Evolutionary conservation across 2,113 vertebrate species (phyloP).

Genomic region (Spilogale gracilis): DNA sequence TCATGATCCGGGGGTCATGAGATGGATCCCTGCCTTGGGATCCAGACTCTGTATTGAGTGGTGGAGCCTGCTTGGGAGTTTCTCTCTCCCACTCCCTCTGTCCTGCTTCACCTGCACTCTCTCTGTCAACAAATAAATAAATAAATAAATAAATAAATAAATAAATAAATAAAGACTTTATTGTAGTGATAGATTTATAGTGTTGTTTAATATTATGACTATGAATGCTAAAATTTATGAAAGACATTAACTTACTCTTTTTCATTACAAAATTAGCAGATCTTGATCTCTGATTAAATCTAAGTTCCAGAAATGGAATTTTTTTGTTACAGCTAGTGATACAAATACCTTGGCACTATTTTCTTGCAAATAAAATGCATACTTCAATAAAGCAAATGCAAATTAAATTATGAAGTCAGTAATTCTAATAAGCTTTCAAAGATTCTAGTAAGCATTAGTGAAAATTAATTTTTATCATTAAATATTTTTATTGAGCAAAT

Average conservation of each 20-base stretch:
- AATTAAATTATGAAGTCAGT: neutral
- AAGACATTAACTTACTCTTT: neutral
- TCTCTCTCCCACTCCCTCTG: neutral
- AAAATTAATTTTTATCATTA: neutral
- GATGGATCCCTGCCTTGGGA: neutral
- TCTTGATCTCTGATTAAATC: neutral
- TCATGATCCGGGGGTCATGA: neutral
- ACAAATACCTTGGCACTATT: neutral
- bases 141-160: neutral
- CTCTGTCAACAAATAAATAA: neutral
- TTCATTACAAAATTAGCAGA: neutral
- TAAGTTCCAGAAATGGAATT: neutral
- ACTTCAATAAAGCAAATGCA: neutral
- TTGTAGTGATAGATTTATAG: neutral
- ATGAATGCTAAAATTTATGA: neutral
- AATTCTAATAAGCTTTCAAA: neutral
- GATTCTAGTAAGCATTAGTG: neutral
- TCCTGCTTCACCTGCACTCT: fast-evolving
- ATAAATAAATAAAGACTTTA: neutral
- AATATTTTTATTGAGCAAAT: neutral
- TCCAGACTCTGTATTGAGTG: neutral
- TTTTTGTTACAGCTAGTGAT: neutral
- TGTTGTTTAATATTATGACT: neutral
- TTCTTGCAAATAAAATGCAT: neutral
- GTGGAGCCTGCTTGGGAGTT: neutral